Conservation (phyloP, 92 coral and sea anemone species). For the Porites evermanni region DNA sequence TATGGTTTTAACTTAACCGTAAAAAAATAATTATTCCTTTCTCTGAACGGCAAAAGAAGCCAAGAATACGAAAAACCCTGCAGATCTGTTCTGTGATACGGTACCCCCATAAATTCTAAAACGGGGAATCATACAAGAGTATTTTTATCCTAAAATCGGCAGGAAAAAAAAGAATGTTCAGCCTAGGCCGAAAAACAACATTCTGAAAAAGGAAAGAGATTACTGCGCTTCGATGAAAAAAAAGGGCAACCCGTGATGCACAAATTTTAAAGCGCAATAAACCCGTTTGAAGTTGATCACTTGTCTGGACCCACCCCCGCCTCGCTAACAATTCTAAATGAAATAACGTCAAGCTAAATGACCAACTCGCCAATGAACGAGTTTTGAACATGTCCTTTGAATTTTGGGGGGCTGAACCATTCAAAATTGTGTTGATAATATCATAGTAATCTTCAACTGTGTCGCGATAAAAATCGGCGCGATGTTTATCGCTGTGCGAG, state of each 20-base stretch:
- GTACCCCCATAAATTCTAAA: too few species aligned
- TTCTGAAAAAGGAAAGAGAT: too few species aligned
- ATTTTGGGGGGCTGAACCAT: conserved; percentile 22
- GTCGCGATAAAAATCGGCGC: conserved; percentile 21
- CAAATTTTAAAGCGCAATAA: background rate
- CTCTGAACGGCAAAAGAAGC: too few species aligned
- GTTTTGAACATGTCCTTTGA: conserved; percentile 2
- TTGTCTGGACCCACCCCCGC: conserved; percentile 5
- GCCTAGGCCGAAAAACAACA: too few species aligned
- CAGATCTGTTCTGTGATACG: too few species aligned
- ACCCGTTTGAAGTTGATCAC: conserved; percentile 12
- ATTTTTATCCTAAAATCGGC: too few species aligned
- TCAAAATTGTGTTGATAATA: conserved; percentile 26
- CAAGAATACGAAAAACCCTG: too few species aligned
- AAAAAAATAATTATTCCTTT: too few species aligned
- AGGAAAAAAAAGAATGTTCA: too few species aligned
- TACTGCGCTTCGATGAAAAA: too few species aligned
- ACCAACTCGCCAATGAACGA: background rate
- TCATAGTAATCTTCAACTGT: conserved; percentile 27
- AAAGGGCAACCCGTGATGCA: background rate
- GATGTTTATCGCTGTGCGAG: conserved; percentile 11
- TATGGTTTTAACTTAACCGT: too few species aligned
- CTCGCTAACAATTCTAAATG: background rate
- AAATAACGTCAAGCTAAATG: background rate
- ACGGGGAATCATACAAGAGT: too few species aligned